phyloP scores from a whole-genome alignment of 2,888 invertebrate genomes.

The Acanthosepion pharaonis region DNA sequence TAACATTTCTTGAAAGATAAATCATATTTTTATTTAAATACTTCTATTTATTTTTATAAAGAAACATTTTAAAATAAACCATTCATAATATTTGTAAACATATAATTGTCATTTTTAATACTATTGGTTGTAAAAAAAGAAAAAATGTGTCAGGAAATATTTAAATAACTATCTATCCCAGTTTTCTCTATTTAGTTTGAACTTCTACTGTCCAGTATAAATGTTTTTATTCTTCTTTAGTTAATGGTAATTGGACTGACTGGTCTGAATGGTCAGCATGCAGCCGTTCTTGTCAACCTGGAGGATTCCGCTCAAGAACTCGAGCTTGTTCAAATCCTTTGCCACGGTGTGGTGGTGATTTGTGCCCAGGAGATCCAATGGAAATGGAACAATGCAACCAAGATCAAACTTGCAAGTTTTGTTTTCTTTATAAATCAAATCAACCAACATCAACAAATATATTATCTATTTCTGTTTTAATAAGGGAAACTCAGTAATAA shows the following conservation, averaged over 20 bases:
- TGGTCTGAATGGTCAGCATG: slow-evolving; percentile 36
- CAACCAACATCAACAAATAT: background rate
- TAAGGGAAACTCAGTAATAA: too few species aligned
- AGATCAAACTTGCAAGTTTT: slow-evolving; percentile 37
- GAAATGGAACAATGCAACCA: slow-evolving; percentile 25
- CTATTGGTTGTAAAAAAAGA: too few species aligned
- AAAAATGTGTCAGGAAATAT: too few species aligned
- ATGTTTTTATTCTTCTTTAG: background rate
- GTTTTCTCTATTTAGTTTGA: too few species aligned
- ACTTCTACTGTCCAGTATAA: too few species aligned
- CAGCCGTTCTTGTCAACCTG: slow-evolving; percentile 40
- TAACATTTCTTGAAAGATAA: too few species aligned
- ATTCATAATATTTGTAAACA: too few species aligned
- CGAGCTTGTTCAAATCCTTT: slow-evolving; percentile 24
- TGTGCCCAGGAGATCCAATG: background rate
- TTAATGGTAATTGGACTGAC: slow-evolving; percentile 38
- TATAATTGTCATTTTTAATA: too few species aligned
- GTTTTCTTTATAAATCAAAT: background rate
- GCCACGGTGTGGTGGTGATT: slow-evolving; percentile 35
- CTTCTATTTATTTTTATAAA: too few species aligned
- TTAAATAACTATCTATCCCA: too few species aligned
- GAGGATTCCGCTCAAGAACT: slow-evolving; percentile 33
- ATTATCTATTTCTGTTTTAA: background rate
- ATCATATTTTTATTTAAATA: too few species aligned
- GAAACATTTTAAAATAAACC: too few species aligned